phyloP scores from a whole-genome alignment of 2,888 invertebrate species.

The Clepsis dumicolana region DNA sequence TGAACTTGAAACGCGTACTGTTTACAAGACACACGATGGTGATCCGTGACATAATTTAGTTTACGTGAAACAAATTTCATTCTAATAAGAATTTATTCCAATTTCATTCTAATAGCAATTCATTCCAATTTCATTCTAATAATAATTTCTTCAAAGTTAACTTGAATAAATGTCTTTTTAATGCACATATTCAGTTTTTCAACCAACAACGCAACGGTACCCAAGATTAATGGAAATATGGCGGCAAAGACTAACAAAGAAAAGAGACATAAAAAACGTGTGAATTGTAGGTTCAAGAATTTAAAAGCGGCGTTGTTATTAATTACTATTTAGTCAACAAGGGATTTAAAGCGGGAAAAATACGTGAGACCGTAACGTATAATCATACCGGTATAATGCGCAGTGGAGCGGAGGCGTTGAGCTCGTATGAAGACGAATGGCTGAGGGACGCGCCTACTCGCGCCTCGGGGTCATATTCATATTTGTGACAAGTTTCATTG shows the following conservation, averaged over 20 bases:
- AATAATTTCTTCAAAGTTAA: too few species aligned
- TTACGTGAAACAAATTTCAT: background rate
- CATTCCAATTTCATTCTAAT: too few species aligned
- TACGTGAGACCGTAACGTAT: constrained; percentile 24
- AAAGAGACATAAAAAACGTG: background rate
- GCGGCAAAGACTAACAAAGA: background rate
- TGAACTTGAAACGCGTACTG: constrained; percentile 48
- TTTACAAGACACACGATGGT: constrained; percentile 32
- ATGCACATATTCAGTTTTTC: background rate
- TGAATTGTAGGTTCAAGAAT: background rate
- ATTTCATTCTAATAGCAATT: too few species aligned
- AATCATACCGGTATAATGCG: constrained; percentile 41
- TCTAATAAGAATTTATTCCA: too few species aligned
- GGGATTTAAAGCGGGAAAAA: constrained; percentile 9
- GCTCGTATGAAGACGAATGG: constrained; percentile 59
- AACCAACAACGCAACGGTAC: background rate
- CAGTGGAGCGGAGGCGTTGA: constrained; percentile 54
- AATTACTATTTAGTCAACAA: constrained; percentile 18
- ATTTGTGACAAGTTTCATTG: constrained; percentile 59
- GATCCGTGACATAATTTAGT: background rate
- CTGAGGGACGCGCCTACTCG: constrained; percentile 51
- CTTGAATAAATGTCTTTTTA: too few species aligned
- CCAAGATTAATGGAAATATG: background rate
- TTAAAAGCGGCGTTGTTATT: constrained; percentile 3
- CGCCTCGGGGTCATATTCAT: constrained; percentile 65